Conservation (phyloP, 2,113 vertebrate genomes). For the Festucalex cinctus region DNA sequence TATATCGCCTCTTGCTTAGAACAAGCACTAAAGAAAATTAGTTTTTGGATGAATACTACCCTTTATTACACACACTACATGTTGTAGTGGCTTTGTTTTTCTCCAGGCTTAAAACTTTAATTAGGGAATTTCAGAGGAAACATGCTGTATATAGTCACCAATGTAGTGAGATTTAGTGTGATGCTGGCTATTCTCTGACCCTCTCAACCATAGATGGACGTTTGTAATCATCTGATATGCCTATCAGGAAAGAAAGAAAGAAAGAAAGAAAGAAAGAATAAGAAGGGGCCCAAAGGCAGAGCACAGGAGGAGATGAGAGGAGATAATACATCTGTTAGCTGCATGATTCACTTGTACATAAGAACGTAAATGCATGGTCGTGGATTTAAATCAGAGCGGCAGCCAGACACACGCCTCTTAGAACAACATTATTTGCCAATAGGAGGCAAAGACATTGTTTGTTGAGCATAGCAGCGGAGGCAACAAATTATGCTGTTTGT, state of each 20-base stretch:
- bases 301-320: conserved; percentile 40
- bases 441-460: conserved; percentile 4
- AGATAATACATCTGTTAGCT: conserved; percentile 46
- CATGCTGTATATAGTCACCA: too few species aligned
- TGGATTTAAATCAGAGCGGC: conserved; percentile 42
- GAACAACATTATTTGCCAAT: background rate
- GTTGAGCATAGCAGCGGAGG: conserved; percentile 3
- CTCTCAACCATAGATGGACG: conserved; percentile 28
- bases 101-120: too few species aligned
- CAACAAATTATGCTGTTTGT: conserved; percentile 28
- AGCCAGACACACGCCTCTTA: background rate
- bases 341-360: conserved; percentile 17
- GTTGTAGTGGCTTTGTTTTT: too few species aligned
- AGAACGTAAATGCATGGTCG: conserved; percentile 5
- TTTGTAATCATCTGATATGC: conserved; percentile 56
- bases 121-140: too few species aligned
- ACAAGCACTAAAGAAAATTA: too few species aligned
- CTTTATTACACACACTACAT: too few species aligned
- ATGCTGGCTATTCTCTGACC: too few species aligned
- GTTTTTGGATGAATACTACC: too few species aligned
- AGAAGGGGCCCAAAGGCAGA: conserved; percentile 29
- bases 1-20: too few species aligned
- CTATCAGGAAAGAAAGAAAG: too few species aligned
- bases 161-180: too few species aligned
- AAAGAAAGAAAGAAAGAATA: conserved; percentile 5